Evolutionary conservation across 2,888 invertebrate genomes (phyloP), one percentile per base, ranked within the genome.

Genomic region (Orthosia gracilis): DNA sequence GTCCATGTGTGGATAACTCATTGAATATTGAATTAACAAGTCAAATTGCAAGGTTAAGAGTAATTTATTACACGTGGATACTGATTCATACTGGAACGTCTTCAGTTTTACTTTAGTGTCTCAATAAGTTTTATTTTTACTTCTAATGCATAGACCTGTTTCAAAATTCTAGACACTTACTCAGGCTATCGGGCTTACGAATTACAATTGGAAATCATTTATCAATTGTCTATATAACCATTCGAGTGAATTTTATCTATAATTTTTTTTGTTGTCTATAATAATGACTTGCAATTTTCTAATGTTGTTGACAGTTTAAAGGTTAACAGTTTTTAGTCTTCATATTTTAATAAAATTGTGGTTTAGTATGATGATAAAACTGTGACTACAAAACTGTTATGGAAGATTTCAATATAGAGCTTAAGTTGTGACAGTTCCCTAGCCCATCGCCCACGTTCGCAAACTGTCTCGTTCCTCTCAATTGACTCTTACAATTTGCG

Each of bases 401-500:
- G 12, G 15, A 67, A 64, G 54, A 64, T 70, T 69, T 69, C 45
- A 75, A 74, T 75, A 55, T 21, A 75, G 66, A 78, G 26, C 50
- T 65, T 21, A 66, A 52, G 62, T 72, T 84, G 66, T 80, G 84
- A 81, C 82, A 80, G 65, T 58, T 69, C 18, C 13, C 54, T 69
- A 70, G 55, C 18, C 59, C 55, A 72, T 82, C 82, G 82, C 85
- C 82, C 69, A 82, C 82, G 71, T 57, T 69, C 47, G 12, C 49
- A 69, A 71, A 67, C 68, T 26, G 45, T 67, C 49, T 69, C 47
- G 69, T 69, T 81, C 52, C 82, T 62, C 76, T 82, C 82, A 76
- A 81, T 84, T 82, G 71, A 64, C 50, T 84, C 55, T 64, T 61
- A 81, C 49, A 70, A 70, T 81, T 81, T 80, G 65, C 77, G 57